phyloP scores from a whole-genome alignment of 2,113 vertebrate genomes.

The Petrocephalus zakoni region DNA sequence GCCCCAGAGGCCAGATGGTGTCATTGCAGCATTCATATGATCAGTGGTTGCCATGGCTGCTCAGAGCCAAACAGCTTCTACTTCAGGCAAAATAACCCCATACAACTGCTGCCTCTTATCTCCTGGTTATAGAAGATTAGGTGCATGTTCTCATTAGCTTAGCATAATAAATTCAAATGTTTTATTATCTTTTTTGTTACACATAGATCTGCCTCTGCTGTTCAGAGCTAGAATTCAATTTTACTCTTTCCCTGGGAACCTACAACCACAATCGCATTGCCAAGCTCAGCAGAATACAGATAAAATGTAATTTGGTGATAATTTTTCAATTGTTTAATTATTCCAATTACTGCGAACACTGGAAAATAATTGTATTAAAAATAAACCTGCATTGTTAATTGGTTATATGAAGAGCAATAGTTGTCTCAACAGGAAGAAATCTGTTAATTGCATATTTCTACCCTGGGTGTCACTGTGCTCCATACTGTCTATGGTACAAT shows the following conservation, averaged over 20 bases:
- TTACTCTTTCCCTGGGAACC: slow-evolving; percentile 59
- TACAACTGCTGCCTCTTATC: slow-evolving; percentile 46
- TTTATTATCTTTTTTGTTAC: slow-evolving; percentile 39
- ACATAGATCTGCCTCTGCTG: slow-evolving; percentile 59
- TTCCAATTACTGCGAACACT: slow-evolving; percentile 55
- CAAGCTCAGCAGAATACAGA: slow-evolving; percentile 59
- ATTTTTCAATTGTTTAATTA: slow-evolving; percentile 69
- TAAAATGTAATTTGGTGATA: slow-evolving; percentile 69
- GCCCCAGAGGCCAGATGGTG: slow-evolving; percentile 9
- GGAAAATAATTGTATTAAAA: slow-evolving; percentile 57
- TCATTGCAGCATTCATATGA: background rate
- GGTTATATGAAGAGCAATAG: background rate
- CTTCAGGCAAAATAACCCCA: slow-evolving; percentile 35
- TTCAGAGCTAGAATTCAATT: slow-evolving; percentile 48
- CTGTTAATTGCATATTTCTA: background rate
- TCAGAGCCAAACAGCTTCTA: background rate
- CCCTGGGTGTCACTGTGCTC: slow-evolving; percentile 14
- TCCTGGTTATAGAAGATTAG: slow-evolving; percentile 57
- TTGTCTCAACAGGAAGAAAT: background rate
- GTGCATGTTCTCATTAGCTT: slow-evolving; percentile 65
- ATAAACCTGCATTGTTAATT: background rate
- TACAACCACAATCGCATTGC: slow-evolving; percentile 53
- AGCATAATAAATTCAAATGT: slow-evolving; percentile 53
- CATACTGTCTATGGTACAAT: background rate
- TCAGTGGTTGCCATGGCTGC: background rate